Evolutionary conservation across 2,797 vertebrate species (phyloP).

Genomic region (Xenopus petersii): DNA sequence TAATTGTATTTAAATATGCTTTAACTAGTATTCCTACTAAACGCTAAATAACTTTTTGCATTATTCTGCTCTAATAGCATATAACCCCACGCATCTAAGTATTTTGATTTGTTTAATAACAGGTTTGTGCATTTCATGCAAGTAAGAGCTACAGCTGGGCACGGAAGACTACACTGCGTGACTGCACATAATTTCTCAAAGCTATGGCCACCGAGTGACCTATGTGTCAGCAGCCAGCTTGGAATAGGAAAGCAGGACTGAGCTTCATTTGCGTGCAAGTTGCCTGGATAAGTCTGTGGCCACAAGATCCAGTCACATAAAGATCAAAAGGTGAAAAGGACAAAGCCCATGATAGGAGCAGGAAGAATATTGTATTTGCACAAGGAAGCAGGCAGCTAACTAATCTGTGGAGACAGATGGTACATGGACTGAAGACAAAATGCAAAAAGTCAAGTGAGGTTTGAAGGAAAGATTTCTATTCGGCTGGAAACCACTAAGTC

Average conservation of each 20-base stretch:
- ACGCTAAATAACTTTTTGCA: no score
- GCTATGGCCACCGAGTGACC: conserved; percentile 24
- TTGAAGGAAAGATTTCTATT: background rate
- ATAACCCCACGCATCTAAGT: no score
- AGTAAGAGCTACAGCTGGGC: no score
- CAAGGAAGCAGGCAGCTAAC: background rate
- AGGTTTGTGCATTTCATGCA: no score
- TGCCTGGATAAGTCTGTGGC: conserved; percentile 29
- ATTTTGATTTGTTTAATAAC: no score
- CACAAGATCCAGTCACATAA: conserved; percentile 31
- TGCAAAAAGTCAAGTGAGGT: conserved; percentile 13
- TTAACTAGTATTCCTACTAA: no score
- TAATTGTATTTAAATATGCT: no score
- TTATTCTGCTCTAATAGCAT: no score
- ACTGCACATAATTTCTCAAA: no score
- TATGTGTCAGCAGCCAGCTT: conserved; percentile 1
- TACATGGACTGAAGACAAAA: conserved; percentile 1
- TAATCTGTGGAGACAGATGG: conserved; percentile 13
- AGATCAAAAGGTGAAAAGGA: conserved; percentile 33
- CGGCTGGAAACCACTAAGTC: no score
- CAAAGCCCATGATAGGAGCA: background rate
- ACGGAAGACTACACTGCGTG: no score
- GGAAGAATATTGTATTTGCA: background rate
- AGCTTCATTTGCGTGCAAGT: conserved; percentile 19
- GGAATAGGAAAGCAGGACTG: conserved; percentile 2